phyloP scores from a whole-genome alignment of 2,888 invertebrate genomes.

The Amblyjoppa fuscipennis region DNA sequence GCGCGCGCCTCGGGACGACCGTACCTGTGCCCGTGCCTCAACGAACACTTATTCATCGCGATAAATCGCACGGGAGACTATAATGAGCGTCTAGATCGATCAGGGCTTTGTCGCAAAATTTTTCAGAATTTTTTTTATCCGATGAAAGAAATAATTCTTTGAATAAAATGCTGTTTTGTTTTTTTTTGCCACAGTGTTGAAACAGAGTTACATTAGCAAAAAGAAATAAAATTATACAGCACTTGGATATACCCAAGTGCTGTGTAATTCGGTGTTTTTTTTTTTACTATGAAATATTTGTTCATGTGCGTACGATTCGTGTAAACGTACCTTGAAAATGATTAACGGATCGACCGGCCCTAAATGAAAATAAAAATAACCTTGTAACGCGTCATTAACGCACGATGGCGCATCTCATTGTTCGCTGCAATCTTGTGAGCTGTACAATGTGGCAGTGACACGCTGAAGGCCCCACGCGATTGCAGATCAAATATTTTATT shows the following conservation, averaged over 20 bases:
- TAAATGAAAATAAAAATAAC: conserved; percentile 1
- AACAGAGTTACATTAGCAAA: not conserved
- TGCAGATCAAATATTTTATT: conserved; percentile 3
- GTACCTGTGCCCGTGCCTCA: not conserved
- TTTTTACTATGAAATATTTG: not conserved
- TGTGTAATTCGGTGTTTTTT: no score
- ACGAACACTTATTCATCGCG: not conserved
- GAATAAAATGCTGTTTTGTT: not conserved
- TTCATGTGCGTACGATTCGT: conserved; percentile 5
- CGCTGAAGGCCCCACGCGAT: not conserved
- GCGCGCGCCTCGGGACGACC: not conserved
- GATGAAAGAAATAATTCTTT: no score
- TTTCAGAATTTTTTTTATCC: not conserved
- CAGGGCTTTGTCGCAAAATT: not conserved
- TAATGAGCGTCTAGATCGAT: not conserved
- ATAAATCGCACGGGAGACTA: not conserved
- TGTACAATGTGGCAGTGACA: not conserved
- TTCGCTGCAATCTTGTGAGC: conserved; percentile 29
- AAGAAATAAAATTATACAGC: not conserved
- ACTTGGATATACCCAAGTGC: not conserved
- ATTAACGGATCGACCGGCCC: conserved; percentile 30
- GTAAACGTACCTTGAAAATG: conserved; percentile 40
- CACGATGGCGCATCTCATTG: conserved; percentile 12
- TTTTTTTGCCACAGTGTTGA: not conserved
- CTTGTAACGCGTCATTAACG: conserved; percentile 41